Base-by-base conservation (phyloP, 2,113 vertebrate species). In the Carassius auratus region DNA sequence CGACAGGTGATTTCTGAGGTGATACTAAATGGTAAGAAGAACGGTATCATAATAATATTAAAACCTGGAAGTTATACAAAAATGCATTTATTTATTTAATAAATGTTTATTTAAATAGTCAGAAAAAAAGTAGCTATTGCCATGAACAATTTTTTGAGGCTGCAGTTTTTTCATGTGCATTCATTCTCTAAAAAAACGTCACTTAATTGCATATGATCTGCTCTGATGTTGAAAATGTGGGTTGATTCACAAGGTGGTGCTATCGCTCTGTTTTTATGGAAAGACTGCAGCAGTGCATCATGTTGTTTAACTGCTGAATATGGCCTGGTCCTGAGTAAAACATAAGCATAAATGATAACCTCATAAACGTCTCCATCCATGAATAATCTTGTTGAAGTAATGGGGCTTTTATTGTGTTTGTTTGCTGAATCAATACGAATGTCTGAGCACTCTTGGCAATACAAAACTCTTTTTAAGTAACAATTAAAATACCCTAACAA, bases 211-310 rank as follows among this genome's bases (percentile, higher is more conserved):
- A 55, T 1, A 55, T 55, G 14, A 17, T 55, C 14, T 55, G 17
- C 13, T 50, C 48, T 50, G 13, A 50, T 55, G 17, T 5, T 17
- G 52, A 17, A 17, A 55, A 55, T 55, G 52, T 19, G 1, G 1
- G 6, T 52, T 76, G 14, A 55, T 52, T 23, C 75, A 76, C 12
- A 55, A 76, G 75, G 75, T 52, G 75, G 75, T n/a, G 75, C 75
- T 76, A 26, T 76, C 12, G 75, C 75, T 76, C 23, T 55, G 75
- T 76, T 55, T 30, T 17, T 19, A 52, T 26, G 13, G 75, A 55
- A 26, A 74, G 1, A 7, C 38, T 14, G 68, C 68, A 21, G 68
- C 33, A 38, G 15, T n/a, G 1, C 1, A 1, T 15, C 4, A 23
- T 15, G n/a, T 50, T 50, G 73, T 45, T 21, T 13, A 5, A 14